Evolutionary conservation across 2,797 vertebrate genomes (phyloP), one percentile per base, ranked within the genome.

Genomic region (Uromys caudimaculatus): DNA sequence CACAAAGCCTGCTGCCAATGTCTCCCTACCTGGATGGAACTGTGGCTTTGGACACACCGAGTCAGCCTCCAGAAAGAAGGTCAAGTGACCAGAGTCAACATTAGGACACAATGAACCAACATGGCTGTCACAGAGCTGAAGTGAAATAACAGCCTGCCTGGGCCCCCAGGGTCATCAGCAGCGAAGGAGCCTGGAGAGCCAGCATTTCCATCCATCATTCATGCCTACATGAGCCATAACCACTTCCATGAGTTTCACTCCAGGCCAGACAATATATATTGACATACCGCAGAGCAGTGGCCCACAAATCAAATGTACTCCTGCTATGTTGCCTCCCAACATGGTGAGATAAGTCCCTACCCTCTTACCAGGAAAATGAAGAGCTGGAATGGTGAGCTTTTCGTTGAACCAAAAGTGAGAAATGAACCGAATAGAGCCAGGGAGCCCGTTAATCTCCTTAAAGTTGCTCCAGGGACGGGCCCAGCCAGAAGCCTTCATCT

Each of bases 401-500:
- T 75, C 81, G 41, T 95, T 67, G 84, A 93, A 75, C 5, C 29
- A 35, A 62, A 92, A 69, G 44, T 88, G 67, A 94, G 89, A 95
- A 83, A 92, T 84, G 73, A 88, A 69, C 10, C 82, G 77, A 77
- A 78, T 9, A 41, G 67, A 52, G 7, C 24, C 67, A 76, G 1
- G 10, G 44, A 62, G 23, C 6, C 71, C 41, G 10, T 93, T 82
- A 75, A 96, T 95, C 41, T 90, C 24, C 78, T 96, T 11, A 11
- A 94, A 76, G 50, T 95, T 96, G 77, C 79, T 90, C 79, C 0
- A 3, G 44, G 32, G 78, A 64, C 67, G 47, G 85, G 44, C 13
- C 67, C 96, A 88, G 82, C 54, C 69, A 60, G 78, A 87, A 93
- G 27, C 27, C 32, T 83, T 62, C 64, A 92, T 95, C 77, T 96